Evolutionary conservation across 23 tunicate species (phyloP), one percentile per base, ranked within the genome.

Genomic region (Halocynthia aurantium): DNA sequence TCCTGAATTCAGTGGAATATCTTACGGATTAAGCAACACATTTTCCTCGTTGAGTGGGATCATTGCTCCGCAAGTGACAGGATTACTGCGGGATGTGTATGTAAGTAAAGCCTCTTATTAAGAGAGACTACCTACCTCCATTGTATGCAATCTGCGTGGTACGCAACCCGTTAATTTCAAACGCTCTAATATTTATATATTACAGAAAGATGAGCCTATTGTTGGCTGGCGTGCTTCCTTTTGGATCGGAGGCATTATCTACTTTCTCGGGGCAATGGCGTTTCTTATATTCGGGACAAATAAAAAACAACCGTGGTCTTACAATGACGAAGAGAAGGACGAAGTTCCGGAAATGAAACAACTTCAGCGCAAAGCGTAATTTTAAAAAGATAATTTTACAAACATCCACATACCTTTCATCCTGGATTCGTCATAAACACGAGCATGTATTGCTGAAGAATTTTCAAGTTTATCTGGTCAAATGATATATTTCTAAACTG

Each of bases 41-140:
- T 49, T 74, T 0, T 53, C 60, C 5, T 53, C 60, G 18, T 53
- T 53, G 0, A 54, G 60, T 51, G 78, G 78, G 64, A 51, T 74
- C 20, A 74, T 74, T 6, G 62, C 78, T 53, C 78, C 78, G 17
- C 78, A 74, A 74, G 56, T 74, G 31, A 54, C 57, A 7, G 78
- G 78, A 52, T 10, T 53, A 0, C 64, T 74, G 9, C 62, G 78
- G 18, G 58, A 74, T n/a, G n/a, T 22, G 12, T 51, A 52, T 74
- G 78, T 74, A 53, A 9, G 78, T 52, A 49, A 5, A 71, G 63
- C 63, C 15, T 58, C n/a, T 58, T 58, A 13, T 58, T 13, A 13
- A 13, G 17, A 13, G 17, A 31, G 1, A 31, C 44, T 31, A 4
- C 44, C 44, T 31, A 4, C 44, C 44, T 31, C 44, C 44, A 4